Evolutionary conservation across 2,888 invertebrate genomes (phyloP).

Genomic region (Atethmia centrago): DNA sequence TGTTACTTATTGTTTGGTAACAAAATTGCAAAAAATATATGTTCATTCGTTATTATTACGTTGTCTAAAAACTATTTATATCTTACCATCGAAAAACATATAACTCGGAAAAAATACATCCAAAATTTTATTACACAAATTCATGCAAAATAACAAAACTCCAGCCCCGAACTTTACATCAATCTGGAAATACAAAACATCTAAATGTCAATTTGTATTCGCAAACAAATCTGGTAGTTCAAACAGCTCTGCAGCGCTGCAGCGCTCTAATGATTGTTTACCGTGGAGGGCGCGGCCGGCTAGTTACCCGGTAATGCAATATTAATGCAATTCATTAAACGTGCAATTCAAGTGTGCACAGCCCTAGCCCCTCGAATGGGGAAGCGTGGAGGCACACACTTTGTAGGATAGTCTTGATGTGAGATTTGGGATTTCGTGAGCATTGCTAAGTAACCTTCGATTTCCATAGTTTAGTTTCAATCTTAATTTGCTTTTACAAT

Average conservation of each 20-base stretch:
- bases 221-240: constrained; percentile 86
- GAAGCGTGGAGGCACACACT: constrained; percentile 30
- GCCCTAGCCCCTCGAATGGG: constrained; percentile 66
- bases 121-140: neutral
- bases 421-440: neutral
- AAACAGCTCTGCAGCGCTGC: constrained; percentile 79
- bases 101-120: neutral
- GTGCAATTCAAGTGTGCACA: constrained; percentile 83
- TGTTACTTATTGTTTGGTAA: too few species aligned
- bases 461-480: neutral
- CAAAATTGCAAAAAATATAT: too few species aligned
- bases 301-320: constrained; percentile 89
- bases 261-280: constrained; percentile 88
- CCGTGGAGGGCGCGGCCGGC: constrained; percentile 78
- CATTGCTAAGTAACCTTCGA: neutral
- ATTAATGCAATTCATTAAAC: constrained; percentile 91
- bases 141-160: constrained; percentile 26
- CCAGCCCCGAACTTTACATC: constrained; percentile 41
- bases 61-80: neutral
- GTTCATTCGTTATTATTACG: neutral
- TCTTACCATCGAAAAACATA: neutral
- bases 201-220: constrained; percentile 88
- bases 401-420: constrained; percentile 46
- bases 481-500: neutral
- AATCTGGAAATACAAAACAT: constrained; percentile 66